phyloP scores from a whole-genome alignment of 1,140 invertebrate species.

The Oryctes rhinoceros region DNA sequence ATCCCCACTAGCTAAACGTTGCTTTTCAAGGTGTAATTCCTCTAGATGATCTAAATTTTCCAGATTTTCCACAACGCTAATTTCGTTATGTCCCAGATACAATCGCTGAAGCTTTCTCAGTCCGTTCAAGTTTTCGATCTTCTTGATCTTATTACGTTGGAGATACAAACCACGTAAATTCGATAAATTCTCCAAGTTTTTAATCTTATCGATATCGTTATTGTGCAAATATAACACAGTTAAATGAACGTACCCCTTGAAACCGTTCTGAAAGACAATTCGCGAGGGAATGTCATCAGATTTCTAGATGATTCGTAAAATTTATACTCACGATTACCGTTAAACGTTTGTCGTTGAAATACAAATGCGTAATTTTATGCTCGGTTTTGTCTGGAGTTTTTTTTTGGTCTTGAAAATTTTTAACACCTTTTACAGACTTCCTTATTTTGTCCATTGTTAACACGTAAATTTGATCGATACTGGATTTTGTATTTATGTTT shows the following conservation, averaged over 20 bases:
- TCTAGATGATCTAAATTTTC: constrained; percentile 67
- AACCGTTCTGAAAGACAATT: constrained; percentile 54
- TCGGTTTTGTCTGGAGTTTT: constrained; percentile 43
- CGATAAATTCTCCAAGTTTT: constrained; percentile 67
- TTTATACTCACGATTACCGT: constrained; percentile 62
- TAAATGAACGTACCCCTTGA: constrained; percentile 63
- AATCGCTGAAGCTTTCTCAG: constrained; percentile 70
- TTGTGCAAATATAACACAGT: constrained; percentile 72
- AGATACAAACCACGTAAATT: constrained; percentile 73
- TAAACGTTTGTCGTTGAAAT: constrained; percentile 64
- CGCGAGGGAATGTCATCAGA: constrained; percentile 53
- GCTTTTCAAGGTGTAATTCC: constrained; percentile 74
- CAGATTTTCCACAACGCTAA: constrained; percentile 74
- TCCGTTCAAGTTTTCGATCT: constrained; percentile 70
- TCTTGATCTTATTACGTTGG: constrained; percentile 72
- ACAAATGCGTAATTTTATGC: constrained; percentile 62
- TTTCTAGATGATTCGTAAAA: background rate
- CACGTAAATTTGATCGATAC: constrained; percentile 8
- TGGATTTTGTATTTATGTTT: background rate
- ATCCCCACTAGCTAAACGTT: constrained; percentile 66
- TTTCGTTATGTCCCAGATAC: constrained; percentile 73
- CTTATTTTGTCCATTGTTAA: background rate
- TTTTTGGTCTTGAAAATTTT: constrained; percentile 34
- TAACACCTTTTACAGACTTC: background rate
- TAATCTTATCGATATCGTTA: constrained; percentile 68